Conservation (phyloP, 2,888 invertebrate species). For the Tuta absoluta region DNA sequence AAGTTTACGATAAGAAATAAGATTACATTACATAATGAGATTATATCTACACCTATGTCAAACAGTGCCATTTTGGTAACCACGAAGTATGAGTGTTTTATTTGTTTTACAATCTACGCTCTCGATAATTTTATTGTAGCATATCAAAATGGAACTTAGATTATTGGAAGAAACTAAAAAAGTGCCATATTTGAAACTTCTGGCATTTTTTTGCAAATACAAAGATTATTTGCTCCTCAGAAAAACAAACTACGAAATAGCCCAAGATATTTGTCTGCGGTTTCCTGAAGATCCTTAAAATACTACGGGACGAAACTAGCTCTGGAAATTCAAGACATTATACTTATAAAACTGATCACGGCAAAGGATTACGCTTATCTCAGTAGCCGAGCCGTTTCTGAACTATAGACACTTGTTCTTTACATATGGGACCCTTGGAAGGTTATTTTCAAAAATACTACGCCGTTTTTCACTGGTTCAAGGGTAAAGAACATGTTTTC, state of each 20-base stretch:
- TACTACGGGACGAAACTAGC: constrained; percentile 45
- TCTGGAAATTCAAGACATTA: constrained; percentile 48
- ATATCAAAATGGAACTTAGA: constrained; percentile 33
- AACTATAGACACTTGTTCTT: constrained; percentile 52
- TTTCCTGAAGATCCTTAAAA: constrained; percentile 42
- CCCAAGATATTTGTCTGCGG: constrained; percentile 38
- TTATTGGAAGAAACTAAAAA: constrained; percentile 45
- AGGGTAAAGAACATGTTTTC: constrained; percentile 55
- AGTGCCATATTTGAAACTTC: constrained; percentile 39
- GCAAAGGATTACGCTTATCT: constrained; percentile 54
- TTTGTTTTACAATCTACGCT: too few relatives aligned
- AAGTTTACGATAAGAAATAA: too few relatives aligned
- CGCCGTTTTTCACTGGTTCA: constrained; percentile 54
- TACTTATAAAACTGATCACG: constrained; percentile 47
- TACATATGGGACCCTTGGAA: constrained; percentile 57
- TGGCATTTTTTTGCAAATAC: constrained; percentile 44
- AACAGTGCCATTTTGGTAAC: too few relatives aligned
- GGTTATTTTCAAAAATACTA: constrained; percentile 53
- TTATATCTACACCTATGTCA: too few relatives aligned
- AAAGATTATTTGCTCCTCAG: constrained; percentile 39
- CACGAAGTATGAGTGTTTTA: too few relatives aligned
- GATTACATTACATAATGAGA: too few relatives aligned
- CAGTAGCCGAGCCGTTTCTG: constrained; percentile 50
- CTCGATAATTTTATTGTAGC: neutral
- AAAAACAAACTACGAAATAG: constrained; percentile 29